Evolutionary conservation across 2,888 invertebrate species (phyloP), one percentile per base, ranked within the genome.

Genomic region (Eupithecia inturbata): DNA sequence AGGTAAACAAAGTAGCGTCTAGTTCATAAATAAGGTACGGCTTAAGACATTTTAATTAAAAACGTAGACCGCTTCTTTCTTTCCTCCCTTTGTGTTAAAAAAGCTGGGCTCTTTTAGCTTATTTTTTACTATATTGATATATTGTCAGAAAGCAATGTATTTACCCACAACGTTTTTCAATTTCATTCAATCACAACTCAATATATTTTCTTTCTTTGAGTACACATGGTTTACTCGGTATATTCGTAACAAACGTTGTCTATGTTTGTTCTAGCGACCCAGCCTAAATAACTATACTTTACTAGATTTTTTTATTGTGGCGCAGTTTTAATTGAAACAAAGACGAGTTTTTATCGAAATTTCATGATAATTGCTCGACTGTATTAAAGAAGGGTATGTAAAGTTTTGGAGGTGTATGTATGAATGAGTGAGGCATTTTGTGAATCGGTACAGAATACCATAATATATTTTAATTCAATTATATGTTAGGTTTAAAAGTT

Each of bases 31-130:
- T 66, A 26, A 66, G 14, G 66, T 39, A 36, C 39, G 26, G 36
- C 39, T 39, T 66, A 66, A 66, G 66, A 66, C 66, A 36, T 26
- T 66, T 66, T 66, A 66, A 66, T 66, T 66, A 66, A 66, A 64
- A 39, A 66, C 22, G 26, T 22, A 39, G 14, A 22, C 1, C 7
- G 12, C 12, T 12, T 41, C 22, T 22, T 2, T 22, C 5, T 39
- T 66, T 41, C 4, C n/a, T 41, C 22, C 14, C 6, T 14, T 64
- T 16, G 4, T 36, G 36, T 64, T 64, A 12, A 26, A 12, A 26
- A 26, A 22, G 53, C 62, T 28, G 19, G 3, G 31, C 31, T 31
- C 31, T 26, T 12, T 12, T 26, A 26, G 10, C 57, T 57, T 57
- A 57, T 26, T 26, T 53, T 12, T 57, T 26, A 26, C 53, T 53